Percentiles rank a stretch among this genome's conserved stretches.
Conservation (phyloP, 2,888 invertebrate genomes). For the Pedicia rivosa region DNA sequence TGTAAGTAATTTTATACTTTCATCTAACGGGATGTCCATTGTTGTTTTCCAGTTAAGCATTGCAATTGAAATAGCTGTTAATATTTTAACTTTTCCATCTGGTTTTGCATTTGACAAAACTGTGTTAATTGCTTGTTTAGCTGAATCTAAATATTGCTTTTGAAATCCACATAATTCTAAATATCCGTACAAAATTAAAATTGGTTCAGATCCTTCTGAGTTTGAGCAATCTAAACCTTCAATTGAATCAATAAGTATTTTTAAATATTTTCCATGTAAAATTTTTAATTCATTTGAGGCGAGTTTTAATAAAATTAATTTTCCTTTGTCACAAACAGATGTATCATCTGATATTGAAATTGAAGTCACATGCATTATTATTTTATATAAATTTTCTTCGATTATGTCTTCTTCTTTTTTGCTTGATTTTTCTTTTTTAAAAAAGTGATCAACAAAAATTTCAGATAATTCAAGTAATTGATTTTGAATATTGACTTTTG, state of each 20-base stretch:
- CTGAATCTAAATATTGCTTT: neutral
- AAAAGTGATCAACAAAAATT: too few species aligned
- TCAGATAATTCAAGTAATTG: constrained; percentile 20
- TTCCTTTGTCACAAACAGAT: too few species aligned
- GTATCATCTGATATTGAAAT: too few species aligned
- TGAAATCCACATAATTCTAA: constrained; percentile 22
- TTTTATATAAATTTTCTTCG: too few species aligned
- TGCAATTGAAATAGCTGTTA: constrained; percentile 23
- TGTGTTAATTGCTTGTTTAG: constrained; percentile 16
- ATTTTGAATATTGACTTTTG: constrained; percentile 19
- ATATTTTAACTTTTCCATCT: constrained; percentile 25
- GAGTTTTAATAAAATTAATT: too few species aligned
- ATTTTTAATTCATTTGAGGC: too few species aligned
- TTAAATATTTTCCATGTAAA: constrained; percentile 22
- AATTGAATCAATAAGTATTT: constrained; percentile 19
- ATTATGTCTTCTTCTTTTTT: too few species aligned
- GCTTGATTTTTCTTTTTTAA: too few species aligned
- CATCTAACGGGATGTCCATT: constrained; percentile 14
- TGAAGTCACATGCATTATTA: too few species aligned
- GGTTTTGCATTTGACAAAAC: constrained; percentile 22
- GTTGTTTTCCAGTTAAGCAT: constrained; percentile 9
- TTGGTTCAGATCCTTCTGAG: constrained; percentile 24
- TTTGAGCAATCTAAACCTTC: constrained; percentile 22
- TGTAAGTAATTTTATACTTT: constrained; percentile 17
- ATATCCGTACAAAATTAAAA: constrained; percentile 23